These are phyloP conservation scores for Hedya salicella DNA, from an alignment of 2,888 invertebrate species.

Conservation along the genomic window DNA sequence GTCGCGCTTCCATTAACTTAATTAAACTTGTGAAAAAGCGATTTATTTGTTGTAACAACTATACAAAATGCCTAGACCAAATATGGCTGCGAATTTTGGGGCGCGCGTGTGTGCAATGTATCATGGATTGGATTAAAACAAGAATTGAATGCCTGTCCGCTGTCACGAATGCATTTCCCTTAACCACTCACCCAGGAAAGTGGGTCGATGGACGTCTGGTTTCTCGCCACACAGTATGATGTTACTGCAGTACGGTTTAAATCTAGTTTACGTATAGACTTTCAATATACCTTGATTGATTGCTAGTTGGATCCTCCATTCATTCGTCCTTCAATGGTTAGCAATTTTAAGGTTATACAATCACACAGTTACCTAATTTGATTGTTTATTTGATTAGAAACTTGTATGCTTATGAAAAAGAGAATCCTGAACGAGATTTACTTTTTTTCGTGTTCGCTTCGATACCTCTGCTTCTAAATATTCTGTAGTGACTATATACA, in stretches of 20 bases:
- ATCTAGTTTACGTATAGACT: conserved; percentile 6
- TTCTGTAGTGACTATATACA: too few relatives aligned
- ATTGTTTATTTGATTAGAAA: too few relatives aligned
- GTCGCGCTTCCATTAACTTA: not conserved
- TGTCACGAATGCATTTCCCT: conserved; percentile 70
- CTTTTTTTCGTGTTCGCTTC: too few relatives aligned
- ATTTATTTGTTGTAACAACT: conserved; percentile 4
- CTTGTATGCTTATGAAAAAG: too few relatives aligned
- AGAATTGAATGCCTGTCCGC: conserved; percentile 51
- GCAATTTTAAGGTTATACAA: not conserved
- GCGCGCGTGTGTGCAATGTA: conserved; percentile 18
- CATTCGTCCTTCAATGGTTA: not conserved
- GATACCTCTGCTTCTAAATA: too few relatives aligned
- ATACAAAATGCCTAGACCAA: conserved; percentile 5
- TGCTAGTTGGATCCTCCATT: not conserved
- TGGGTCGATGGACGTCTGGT: conserved; percentile 70
- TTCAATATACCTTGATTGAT: conserved; percentile 4
- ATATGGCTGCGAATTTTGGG: conserved; percentile 14
- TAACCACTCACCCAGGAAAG: conserved; percentile 73
- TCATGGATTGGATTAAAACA: conserved; percentile 37
- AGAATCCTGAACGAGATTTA: too few relatives aligned
- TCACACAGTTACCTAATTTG: too few relatives aligned
- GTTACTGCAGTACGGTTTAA: conserved; percentile 31
- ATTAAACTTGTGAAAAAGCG: not conserved
- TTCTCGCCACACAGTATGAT: conserved; percentile 53